Base-by-base conservation (phyloP, 2,888 invertebrate species). In the Drosophila melanocephala region DNA sequence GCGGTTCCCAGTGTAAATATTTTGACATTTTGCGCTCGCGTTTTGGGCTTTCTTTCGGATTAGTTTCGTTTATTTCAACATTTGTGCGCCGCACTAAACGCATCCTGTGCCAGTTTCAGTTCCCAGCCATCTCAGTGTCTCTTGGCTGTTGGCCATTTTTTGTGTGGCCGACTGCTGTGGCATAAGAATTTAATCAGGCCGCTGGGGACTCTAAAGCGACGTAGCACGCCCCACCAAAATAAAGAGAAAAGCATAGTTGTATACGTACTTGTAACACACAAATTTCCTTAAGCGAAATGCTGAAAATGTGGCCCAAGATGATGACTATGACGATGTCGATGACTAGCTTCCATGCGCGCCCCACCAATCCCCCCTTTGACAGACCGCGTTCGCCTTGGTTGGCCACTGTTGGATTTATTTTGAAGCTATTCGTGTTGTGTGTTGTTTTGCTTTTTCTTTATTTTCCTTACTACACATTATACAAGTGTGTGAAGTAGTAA, bases 401-500 rank as follows among this genome's bases (percentile, higher is more conserved):
- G 26, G 47, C 16, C 16, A 50, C 71, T 65, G 62, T 72, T 86
- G 66, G 68, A 75, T 79, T 81, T 90, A 55, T 76, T 74, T 77
- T 79, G 69, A 75, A 75, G 60, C 65, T 71, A 75, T 81, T 80
- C 69, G 68, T 75, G 67, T 76, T 72, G 55, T 65, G 60, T 55
- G 77, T 51, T 65, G 51, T 57, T 78, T 39, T 30, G 28, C 30
- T 39, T 58, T 58, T 51, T 35, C 68, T 42, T 39, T 55, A 12
- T 56, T 63, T 33, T 55, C 56, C 33, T 81, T 84, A 83, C 77
- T 88, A 85, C 90, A 88, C 86, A 79, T 90, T 90, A 79, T 70
- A 83, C 84, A 90, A 87, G 91, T 87, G 88, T 91, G 90, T 87
- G 88, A 91, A 91, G 88, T 83, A 77, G 91, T 89, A 87, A 88